A percentile compares a stretch with the other conserved stretches of the same genome.
Conservation (phyloP, 2,113 vertebrate genomes). For the Pelvicachromis taeniatus region DNA sequence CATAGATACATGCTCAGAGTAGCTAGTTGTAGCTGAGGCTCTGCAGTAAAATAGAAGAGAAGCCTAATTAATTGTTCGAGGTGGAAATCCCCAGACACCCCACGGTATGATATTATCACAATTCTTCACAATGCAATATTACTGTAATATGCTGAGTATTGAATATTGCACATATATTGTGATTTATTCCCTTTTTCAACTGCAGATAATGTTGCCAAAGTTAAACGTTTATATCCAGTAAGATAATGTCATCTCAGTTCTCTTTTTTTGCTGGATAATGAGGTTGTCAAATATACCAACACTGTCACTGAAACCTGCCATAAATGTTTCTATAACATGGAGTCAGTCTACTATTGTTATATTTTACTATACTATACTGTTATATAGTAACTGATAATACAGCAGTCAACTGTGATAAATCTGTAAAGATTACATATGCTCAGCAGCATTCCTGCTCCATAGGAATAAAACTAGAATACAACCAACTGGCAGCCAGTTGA, state of each 20-base stretch:
- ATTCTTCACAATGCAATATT: not conserved
- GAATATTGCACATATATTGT: not conserved
- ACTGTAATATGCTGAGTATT: not conserved
- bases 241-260: not conserved
- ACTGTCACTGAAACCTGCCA: not conserved
- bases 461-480: not conserved
- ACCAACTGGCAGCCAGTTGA: not conserved
- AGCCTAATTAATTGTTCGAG: not conserved
- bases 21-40: not conserved
- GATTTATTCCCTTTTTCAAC: not conserved
- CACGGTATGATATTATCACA: not conserved
- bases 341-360: not conserved
- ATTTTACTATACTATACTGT: not conserved
- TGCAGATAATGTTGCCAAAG: not conserved
- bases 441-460: not conserved
- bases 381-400: not conserved
- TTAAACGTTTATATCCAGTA: not conserved
- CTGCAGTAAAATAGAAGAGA: not conserved
- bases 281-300: not conserved
- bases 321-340: not conserved
- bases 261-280: not conserved
- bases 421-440: not conserved
- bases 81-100: not conserved
- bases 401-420: not conserved
- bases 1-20: not conserved